Conservation (phyloP, 1,140 invertebrate genomes). For the Asobara japonica region DNA sequence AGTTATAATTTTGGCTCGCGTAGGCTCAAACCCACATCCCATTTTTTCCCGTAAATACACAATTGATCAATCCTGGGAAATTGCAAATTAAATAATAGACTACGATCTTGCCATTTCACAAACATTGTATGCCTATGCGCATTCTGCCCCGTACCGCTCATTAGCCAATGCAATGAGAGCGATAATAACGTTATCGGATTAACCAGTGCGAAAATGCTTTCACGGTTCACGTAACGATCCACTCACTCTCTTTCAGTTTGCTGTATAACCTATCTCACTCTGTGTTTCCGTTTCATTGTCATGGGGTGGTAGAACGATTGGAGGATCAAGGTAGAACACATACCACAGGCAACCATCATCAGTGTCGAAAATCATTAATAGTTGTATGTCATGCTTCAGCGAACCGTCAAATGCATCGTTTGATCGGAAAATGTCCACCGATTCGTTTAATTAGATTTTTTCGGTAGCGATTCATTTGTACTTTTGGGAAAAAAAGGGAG, state of each 20-base stretch:
- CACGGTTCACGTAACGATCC: slow-evolving; percentile 1
- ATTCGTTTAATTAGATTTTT: slow-evolving; percentile 1
- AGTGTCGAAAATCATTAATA: slow-evolving; percentile 48
- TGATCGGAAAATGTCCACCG: slow-evolving; percentile 15
- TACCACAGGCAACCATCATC: slow-evolving; percentile 42
- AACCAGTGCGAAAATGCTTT: slow-evolving; percentile 12
- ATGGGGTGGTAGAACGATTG: neutral
- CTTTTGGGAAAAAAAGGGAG: neutral
- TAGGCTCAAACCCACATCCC: too few species aligned
- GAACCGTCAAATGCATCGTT: slow-evolving; percentile 37
- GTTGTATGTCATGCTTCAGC: slow-evolving; percentile 41
- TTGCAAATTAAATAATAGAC: neutral
- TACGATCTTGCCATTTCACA: neutral
- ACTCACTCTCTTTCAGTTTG: slow-evolving; percentile 1
- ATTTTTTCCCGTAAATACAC: too few species aligned
- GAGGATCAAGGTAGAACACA: neutral
- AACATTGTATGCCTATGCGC: neutral
- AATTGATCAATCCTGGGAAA: neutral
- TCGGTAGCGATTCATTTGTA: neutral
- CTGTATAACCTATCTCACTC: neutral
- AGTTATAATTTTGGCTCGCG: too few species aligned
- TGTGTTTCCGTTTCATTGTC: neutral
- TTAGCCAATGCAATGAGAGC: neutral
- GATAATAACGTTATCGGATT: neutral
- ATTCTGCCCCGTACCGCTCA: neutral